Evolutionary conservation across 2,113 vertebrate species (phyloP), one percentile per base, ranked within the genome.

Genomic region (Cephalopterus ornatus): DNA sequence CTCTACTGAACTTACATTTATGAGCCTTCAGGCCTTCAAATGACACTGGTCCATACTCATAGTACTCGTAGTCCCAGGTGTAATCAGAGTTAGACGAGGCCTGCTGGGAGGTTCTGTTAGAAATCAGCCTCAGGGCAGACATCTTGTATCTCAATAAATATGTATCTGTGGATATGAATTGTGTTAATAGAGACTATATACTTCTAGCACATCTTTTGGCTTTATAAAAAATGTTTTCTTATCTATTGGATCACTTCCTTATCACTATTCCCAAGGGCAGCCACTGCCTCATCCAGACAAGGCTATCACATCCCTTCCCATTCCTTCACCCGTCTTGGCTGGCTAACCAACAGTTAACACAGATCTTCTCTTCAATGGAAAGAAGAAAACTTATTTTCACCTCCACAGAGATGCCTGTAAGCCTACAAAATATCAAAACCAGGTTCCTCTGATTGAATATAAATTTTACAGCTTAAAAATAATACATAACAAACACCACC

Each of bases 41-140:
- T 2, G 99, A 99, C 96, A 99, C 99, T 0, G 99, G 99, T 92
- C 98, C 99, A 0, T 99, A 99, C 83, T 99, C 99, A 19, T 99
- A 99, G 96, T 99, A 99, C 86, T 99, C 99, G 4, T 99, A 99
- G 88, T 99, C 98, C 99, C 99, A 99, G 88, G 98, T 98, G 93
- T 99, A 99, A 93, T 99, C 99, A 30, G 98, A 98, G 94, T 98
- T 98, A 37, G 98, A 97, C 17, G 96, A 87, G 80, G 96, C 96
- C 72, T 92, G 98, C 72, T 98, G 98, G 92, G 98, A 97, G 26
- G 98, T 99, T 95, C 96, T 98, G 95, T 98, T 99, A 33, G 97
- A 97, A 96, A 98, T 93, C 93, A 97, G 76, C 83, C 89, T 97
- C 86, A 98, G 93, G 74, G 96, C 96, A 89, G 98, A 98, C 99